These are phyloP conservation scores for Falco columbarius DNA, from an alignment of 2,797 vertebrate species.

Conservation along the genomic window DNA sequence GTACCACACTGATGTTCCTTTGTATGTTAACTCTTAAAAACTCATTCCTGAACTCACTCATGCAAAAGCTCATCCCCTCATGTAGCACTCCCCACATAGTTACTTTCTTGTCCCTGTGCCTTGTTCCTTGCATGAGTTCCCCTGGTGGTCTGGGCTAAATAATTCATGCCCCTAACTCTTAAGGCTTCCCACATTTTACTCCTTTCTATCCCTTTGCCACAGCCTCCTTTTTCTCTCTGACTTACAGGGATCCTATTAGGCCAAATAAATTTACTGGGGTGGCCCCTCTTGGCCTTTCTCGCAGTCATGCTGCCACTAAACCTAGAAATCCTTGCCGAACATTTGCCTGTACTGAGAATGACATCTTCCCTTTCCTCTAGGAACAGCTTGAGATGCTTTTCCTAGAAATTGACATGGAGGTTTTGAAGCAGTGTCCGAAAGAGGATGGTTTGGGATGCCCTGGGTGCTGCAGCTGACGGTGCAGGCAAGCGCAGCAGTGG, in stretches of 20 bases:
- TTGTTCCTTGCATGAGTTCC: not conserved
- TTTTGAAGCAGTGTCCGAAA: not conserved
- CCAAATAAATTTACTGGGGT: not conserved
- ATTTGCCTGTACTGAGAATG: not conserved
- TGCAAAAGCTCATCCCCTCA: not conserved
- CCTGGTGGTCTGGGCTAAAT: not conserved
- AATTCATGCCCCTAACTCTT: not conserved
- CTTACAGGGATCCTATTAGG: not conserved
- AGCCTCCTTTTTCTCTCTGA: not conserved
- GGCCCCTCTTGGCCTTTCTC: not conserved
- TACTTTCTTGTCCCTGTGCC: not conserved
- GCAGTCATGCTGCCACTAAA: not conserved
- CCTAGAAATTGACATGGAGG: not conserved
- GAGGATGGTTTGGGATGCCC: not conserved
- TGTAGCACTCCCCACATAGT: not conserved
- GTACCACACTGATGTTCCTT: not conserved
- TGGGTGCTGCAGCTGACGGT: fast-evolving
- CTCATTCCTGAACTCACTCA: not conserved
- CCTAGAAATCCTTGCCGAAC: not conserved
- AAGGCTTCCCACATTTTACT: not conserved
- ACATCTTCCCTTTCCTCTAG: not conserved
- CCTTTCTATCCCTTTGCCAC: not conserved
- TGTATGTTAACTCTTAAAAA: not conserved
- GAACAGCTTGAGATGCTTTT: not conserved
- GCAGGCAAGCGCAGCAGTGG: not conserved